A percentile compares a stretch with the other conserved stretches of the same genome.
phyloP scores from a whole-genome alignment of 2,113 vertebrate genomes.

The Malurus alboscapulatus region DNA sequence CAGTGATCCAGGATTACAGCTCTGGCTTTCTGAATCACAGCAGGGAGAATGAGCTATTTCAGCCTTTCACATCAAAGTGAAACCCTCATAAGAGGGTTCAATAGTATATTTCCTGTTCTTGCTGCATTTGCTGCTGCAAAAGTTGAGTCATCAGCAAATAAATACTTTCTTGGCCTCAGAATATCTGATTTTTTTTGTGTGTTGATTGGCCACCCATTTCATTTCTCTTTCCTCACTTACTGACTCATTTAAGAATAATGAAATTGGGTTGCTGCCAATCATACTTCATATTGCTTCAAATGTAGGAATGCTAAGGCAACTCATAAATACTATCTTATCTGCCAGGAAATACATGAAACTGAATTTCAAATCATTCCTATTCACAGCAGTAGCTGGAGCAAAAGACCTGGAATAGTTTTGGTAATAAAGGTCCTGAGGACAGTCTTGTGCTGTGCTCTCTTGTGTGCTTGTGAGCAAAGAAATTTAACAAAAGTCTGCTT shows the following conservation, averaged over 20 bases:
- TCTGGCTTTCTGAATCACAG: background rate
- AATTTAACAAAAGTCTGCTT: background rate
- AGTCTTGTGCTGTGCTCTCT: background rate
- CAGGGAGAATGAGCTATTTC: background rate
- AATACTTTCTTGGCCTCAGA: conserved; percentile 38
- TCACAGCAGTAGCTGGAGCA: background rate
- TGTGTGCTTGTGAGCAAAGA: background rate
- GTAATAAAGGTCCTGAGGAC: background rate
- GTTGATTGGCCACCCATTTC: conserved; percentile 27
- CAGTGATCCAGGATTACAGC: background rate
- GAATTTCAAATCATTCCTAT: background rate
- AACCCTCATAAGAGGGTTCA: background rate
- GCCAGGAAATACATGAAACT: background rate
- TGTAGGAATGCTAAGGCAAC: background rate
- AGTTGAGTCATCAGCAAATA: conserved; percentile 46
- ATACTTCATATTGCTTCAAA: background rate
- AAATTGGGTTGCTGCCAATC: background rate
- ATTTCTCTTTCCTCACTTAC: conserved; percentile 20
- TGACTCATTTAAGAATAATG: conserved; percentile 45
- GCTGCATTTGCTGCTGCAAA: background rate
- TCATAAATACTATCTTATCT: background rate
- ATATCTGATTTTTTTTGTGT: background rate
- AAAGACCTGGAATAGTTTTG: background rate
- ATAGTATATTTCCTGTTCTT: conserved; percentile 42
- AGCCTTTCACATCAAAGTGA: background rate